Conservation (phyloP, 2,113 vertebrate genomes). For the Onychostruthus taczanowskii region DNA sequence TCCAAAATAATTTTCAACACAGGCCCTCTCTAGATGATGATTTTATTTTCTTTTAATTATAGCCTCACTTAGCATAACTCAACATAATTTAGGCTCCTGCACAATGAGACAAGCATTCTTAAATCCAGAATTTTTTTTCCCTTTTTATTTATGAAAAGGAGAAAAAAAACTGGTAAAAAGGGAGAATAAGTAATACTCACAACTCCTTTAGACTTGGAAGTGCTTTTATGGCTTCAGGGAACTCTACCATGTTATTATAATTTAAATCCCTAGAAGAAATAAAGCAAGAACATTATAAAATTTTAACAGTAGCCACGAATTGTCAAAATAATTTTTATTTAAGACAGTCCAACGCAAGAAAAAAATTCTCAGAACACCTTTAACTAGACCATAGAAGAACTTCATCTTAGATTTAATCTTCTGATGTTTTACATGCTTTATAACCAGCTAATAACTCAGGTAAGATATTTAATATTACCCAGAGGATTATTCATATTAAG, state of each 20-base stretch:
- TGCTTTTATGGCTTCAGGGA: slow-evolving; percentile 91
- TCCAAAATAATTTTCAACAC: neutral
- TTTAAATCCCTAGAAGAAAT: slow-evolving; percentile 87
- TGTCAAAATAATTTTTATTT: neutral
- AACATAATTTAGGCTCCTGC: neutral
- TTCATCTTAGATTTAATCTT: neutral
- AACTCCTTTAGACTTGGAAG: slow-evolving; percentile 94
- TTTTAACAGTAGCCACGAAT: neutral
- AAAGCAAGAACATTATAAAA: neutral
- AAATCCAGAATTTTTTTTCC: neutral
- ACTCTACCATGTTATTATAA: slow-evolving; percentile 91
- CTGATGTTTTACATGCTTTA: neutral
- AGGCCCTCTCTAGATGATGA: neutral
- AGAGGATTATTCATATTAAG: neutral
- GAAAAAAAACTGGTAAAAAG: neutral
- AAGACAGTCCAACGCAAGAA: neutral
- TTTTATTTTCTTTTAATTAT: slow-evolving; percentile 21
- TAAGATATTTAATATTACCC: neutral
- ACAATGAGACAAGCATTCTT: neutral
- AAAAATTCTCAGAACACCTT: neutral
- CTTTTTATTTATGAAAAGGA: neutral
- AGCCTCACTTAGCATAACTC: neutral
- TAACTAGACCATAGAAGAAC: neutral
- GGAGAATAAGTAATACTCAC: slow-evolving; percentile 79
- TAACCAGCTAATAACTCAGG: neutral